These are phyloP conservation scores for Carcharodon carcharias DNA, from an alignment of 2,797 vertebrate species.

Conservation along the genomic window DNA sequence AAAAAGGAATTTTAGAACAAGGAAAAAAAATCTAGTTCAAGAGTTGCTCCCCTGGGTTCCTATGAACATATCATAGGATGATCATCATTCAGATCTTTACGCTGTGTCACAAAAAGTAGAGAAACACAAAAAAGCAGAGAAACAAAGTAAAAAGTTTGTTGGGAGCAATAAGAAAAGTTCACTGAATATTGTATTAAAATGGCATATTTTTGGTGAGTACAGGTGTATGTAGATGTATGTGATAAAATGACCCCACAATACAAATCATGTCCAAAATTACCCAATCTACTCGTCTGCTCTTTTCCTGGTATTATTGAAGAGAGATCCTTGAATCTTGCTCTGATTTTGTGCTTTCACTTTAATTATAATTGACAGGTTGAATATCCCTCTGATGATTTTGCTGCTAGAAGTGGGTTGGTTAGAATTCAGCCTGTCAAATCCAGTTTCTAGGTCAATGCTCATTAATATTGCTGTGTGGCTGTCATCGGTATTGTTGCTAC, in stretches of 20 bases:
- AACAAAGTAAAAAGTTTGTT: neutral
- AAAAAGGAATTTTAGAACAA: neutral
- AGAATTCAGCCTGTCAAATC: neutral
- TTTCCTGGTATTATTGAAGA: neutral
- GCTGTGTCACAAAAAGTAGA: too few relatives aligned
- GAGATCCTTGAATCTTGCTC: neutral
- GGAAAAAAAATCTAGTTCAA: neutral
- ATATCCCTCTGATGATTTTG: neutral
- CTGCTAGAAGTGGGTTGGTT: neutral
- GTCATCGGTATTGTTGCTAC: neutral
- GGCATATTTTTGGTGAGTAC: neutral
- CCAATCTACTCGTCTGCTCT: neutral
- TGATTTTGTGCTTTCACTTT: neutral
- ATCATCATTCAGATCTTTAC: neutral
- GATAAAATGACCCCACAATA: neutral
- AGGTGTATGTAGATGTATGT: neutral
- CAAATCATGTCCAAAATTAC: neutral
- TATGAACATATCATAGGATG: neutral
- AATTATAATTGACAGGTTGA: neutral
- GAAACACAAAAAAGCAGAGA: too few relatives aligned
- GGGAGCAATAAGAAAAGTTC: neutral
- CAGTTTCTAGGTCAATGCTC: neutral
- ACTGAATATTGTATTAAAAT: neutral
- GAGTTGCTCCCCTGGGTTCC: neutral
- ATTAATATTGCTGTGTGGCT: neutral